These are phyloP conservation scores for Pollenia angustigena DNA, from an alignment of 2,888 invertebrate genomes.

Conservation along the genomic window DNA sequence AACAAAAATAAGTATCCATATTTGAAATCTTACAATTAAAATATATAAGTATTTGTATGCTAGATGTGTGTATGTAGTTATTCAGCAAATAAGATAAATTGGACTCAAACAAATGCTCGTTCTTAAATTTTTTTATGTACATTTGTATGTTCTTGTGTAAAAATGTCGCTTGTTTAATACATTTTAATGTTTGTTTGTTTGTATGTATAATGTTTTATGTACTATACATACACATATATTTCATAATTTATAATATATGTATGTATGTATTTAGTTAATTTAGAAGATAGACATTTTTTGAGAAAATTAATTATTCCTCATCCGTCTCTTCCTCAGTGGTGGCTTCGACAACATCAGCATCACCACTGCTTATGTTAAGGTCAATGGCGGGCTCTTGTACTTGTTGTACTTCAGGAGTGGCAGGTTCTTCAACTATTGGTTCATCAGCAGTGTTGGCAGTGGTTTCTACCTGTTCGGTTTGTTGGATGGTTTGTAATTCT, in stretches of 20 bases:
- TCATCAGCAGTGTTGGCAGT: constrained; percentile 80
- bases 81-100: constrained; percentile 36
- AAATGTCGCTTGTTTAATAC: too few relatives aligned
- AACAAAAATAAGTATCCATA: too few relatives aligned
- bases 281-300: not conserved
- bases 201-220: too few relatives aligned
- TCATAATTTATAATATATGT: not conserved
- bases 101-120: not conserved
- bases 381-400: constrained; percentile 78
- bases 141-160: not conserved
- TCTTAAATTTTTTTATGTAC: not conserved
- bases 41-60: not conserved
- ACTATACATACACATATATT: too few relatives aligned
- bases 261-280: not conserved
- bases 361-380: constrained; percentile 76
- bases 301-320: constrained; percentile 3
- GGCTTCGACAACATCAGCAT: constrained; percentile 73
- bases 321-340: constrained; percentile 76
- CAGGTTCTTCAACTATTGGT: constrained; percentile 83
- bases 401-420: constrained; percentile 79
- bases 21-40: too few relatives aligned
- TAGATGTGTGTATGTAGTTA: not conserved
- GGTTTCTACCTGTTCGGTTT: constrained; percentile 76
- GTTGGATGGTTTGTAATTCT: constrained; percentile 84
- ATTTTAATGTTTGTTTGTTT: too few relatives aligned